Evolutionary conservation across 2,888 invertebrate species (phyloP).

Genomic region (Ypsolopha scabrella): DNA sequence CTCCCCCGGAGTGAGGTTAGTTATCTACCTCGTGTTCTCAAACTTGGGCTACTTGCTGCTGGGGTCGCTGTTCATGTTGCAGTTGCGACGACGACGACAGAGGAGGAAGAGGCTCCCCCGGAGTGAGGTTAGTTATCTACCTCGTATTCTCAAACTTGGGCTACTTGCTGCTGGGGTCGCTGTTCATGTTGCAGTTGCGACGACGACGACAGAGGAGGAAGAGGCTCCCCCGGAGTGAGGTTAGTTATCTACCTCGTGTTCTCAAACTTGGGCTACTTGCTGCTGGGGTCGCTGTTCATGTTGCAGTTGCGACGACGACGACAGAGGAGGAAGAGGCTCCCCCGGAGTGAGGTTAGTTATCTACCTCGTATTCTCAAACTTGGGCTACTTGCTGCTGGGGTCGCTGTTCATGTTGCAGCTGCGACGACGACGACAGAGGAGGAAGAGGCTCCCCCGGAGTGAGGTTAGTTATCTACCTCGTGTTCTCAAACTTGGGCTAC

Average conservation of each 20-base stretch:
- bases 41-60: constrained; percentile 87
- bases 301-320: constrained; percentile 69
- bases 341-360: constrained; percentile 79
- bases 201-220: constrained; percentile 23
- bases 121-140: constrained; percentile 63
- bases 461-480: constrained; percentile 88
- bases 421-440: constrained; percentile 26
- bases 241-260: constrained; percentile 91
- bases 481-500: constrained; percentile 88
- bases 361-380: constrained; percentile 89
- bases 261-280: constrained; percentile 86
- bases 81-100: constrained; percentile 62
- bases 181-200: constrained; percentile 79
- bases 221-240: constrained; percentile 55
- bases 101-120: constrained; percentile 7
- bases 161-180: constrained; percentile 82
- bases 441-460: constrained; percentile 39
- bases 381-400: constrained; percentile 86
- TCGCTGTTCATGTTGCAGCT: constrained; percentile 82
- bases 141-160: constrained; percentile 89
- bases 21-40: constrained; percentile 85
- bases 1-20: constrained; percentile 5
- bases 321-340: constrained; percentile 7
- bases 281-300: constrained; percentile 84
- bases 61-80: constrained; percentile 81